Evolutionary conservation across 1,140 invertebrate species (phyloP), one percentile per base, ranked within the genome.

Genomic region (Hypothenemus hampei): DNA sequence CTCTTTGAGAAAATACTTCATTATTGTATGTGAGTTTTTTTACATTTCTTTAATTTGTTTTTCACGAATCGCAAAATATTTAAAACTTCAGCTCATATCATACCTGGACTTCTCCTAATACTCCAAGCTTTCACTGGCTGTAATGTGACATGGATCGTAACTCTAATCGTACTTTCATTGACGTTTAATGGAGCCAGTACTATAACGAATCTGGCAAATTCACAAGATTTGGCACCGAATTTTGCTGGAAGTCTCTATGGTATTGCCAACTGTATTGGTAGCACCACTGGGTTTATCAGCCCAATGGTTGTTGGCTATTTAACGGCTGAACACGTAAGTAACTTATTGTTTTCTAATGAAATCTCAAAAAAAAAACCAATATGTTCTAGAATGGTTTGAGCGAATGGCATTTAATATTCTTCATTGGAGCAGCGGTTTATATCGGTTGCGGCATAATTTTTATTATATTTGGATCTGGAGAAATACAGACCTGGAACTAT

Each of bases 171-270:
- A 11, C 63, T 86, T 24, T 88, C 88, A 0, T 77, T 92, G 59
- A 84, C 87, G 1, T 78, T 88, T 16, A 91, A 91, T 58, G 91
- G 91, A 0, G 88, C 90, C 26, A 84, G 86, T 0, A 89, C 86
- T n/a, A 77, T 89, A 44, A 90, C 89, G 0, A 91, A 82, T 71
- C 77, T 89, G 64, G 83, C 86, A 60, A 92, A 93, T 67, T 85
- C 89, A 50, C 83, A 93, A 69, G 87, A 91, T 71, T 72, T 92
- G 26, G 84, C 88, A 0, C 84, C 84, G 2, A 91, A 88, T 70
- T 88, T 79, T 73, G 89, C 89, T 16, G 85, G 85, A 26, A 83
- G 83, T 1, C 64, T 87, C 8, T 87, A 86, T 49, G 85, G 85
- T 18, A 81, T 87, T 29, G 83, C 85, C 47, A 88, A 87, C 54